A percentile compares a stretch with the other conserved stretches of the same genome.
Evolutionary conservation across 2,113 vertebrate genomes (phyloP).

Genomic region (Mastomys natalensis): DNA sequence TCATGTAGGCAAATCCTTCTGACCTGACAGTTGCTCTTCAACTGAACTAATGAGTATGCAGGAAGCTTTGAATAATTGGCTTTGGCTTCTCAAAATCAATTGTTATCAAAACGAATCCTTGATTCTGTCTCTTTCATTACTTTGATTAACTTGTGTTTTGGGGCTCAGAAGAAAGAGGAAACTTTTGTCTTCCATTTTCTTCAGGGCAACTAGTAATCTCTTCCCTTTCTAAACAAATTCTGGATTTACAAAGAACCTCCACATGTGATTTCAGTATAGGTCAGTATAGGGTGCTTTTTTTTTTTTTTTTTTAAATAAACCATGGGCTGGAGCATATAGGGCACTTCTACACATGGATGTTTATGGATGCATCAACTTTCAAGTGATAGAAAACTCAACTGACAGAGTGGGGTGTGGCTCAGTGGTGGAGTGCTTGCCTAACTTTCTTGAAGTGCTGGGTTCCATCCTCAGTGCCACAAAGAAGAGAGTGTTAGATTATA

Average conservation of each 20-base stretch:
- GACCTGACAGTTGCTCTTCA: neutral
- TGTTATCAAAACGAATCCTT: slow-evolving; percentile 60
- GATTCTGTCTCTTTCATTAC: slow-evolving; percentile 29
- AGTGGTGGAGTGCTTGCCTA: neutral
- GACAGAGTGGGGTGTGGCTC: neutral
- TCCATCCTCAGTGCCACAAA: neutral
- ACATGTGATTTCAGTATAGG: neutral
- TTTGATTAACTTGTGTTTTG: slow-evolving; percentile 49
- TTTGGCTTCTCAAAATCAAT: slow-evolving; percentile 65
- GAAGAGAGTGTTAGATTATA: neutral
- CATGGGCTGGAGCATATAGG: too few relatives aligned
- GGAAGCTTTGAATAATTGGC: slow-evolving; percentile 63
- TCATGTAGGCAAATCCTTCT: neutral
- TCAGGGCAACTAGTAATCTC: neutral
- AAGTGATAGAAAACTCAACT: neutral
- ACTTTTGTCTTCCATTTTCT: neutral
- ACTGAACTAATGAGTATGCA: slow-evolving; percentile 24
- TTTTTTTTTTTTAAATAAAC: neutral
- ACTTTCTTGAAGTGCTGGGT: neutral
- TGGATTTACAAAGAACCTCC: neutral
- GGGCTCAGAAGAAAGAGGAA: slow-evolving; percentile 27
- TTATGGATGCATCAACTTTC: neutral
- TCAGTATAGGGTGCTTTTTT: neutral
- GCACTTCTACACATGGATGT: neutral
- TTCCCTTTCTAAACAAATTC: neutral